A percentile compares a stretch with the other conserved stretches of the same genome.
phyloP scores from a whole-genome alignment of 2,797 vertebrate genomes.

The Danionella dracula region DNA sequence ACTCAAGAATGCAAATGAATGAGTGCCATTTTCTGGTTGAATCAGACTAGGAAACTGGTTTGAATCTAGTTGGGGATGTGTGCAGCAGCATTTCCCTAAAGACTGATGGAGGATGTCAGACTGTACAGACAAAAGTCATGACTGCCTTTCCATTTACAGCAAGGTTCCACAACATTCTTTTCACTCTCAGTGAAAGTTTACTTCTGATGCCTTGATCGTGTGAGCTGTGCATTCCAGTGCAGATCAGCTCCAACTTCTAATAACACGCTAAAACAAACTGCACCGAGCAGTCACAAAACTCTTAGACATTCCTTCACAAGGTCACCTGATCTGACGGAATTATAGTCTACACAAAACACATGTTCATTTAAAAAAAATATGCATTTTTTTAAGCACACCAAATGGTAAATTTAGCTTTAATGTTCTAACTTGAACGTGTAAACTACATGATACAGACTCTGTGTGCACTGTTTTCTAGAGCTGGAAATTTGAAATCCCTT shows the following conservation, averaged over 20 bases:
- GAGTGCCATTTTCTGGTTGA: constrained; percentile 21
- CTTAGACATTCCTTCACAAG: too few species aligned
- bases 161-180: constrained; percentile 1
- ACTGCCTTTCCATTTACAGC: constrained; percentile 21
- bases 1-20: neutral
- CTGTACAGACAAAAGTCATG: constrained; percentile 7
- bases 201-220: neutral
- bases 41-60: too few species aligned
- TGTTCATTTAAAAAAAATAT: too few species aligned
- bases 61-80: constrained; percentile 31
- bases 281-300: neutral
- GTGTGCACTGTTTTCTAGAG: too few species aligned
- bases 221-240: constrained; percentile 1
- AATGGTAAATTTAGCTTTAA: too few species aligned
- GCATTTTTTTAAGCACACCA: too few species aligned
- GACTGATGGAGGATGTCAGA: constrained; percentile 18
- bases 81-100: constrained; percentile 18
- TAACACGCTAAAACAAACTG: neutral
- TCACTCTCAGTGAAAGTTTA: constrained; percentile 6
- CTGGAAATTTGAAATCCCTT: too few species aligned
- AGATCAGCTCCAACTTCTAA: neutral
- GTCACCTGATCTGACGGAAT: too few species aligned
- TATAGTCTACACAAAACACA: too few species aligned
- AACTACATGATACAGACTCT: too few species aligned
- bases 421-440: too few species aligned